A percentile compares a stretch with the other conserved stretches of the same genome.
These are phyloP conservation scores for Ophion slaviceki DNA, from an alignment of 2,888 invertebrate genomes.

Conservation along the genomic window DNA sequence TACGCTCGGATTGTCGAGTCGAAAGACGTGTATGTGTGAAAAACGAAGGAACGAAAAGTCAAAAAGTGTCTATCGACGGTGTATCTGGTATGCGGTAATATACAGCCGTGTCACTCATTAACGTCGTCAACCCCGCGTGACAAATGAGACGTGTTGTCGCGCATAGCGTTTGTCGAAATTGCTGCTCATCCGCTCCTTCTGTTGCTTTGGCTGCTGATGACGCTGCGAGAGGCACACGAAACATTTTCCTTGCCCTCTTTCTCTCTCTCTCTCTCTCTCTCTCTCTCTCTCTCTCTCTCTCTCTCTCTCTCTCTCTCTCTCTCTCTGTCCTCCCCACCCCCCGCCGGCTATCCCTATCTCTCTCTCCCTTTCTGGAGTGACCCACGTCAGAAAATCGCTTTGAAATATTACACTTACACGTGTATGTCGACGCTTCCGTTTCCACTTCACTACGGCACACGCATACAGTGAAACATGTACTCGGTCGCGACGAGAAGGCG, in stretches of 20 bases:
- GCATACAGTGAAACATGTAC: conserved; percentile 45
- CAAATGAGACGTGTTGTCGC: conserved; percentile 82
- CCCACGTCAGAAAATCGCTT: conserved; percentile 68
- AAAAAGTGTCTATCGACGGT: conserved; percentile 73
- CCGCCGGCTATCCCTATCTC: not conserved
- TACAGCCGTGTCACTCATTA: conserved; percentile 70
- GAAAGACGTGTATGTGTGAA: not conserved
- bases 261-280: conserved; percentile 67
- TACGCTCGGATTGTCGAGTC: conserved; percentile 9
- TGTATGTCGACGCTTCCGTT: conserved; percentile 61
- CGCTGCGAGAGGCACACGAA: conserved; percentile 62
- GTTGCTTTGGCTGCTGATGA: conserved; percentile 44
- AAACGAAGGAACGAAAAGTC: conserved; percentile 43
- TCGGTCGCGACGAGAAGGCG: conserved; percentile 39
- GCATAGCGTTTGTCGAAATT: conserved; percentile 81
- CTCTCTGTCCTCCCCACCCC: conserved; percentile 62
- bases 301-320: conserved; percentile 69
- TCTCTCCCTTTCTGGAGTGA: conserved; percentile 67
- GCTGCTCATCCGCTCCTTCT: conserved; percentile 74
- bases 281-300: conserved; percentile 67
- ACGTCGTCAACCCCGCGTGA: conserved; percentile 77
- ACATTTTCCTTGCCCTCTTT: conserved; percentile 71
- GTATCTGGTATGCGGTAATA: conserved; percentile 70
- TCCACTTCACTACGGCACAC: conserved; percentile 28
- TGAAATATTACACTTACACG: conserved; percentile 81